Conservation (phyloP, 2,888 invertebrate genomes). For the Shargacucullia verbasci region DNA sequence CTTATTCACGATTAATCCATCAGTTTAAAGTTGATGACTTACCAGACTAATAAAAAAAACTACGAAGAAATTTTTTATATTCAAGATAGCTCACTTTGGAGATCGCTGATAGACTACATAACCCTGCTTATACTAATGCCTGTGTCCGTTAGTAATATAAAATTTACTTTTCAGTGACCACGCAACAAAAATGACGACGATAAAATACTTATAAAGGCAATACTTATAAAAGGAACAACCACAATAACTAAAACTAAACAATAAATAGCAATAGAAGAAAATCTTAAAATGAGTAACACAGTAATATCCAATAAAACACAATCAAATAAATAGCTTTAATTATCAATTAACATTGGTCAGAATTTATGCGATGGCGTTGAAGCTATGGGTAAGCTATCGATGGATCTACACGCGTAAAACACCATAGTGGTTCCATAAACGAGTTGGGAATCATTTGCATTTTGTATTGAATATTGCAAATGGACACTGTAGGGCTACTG, state of each 20-base stretch:
- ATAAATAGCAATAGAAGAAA: slow-evolving; percentile 11
- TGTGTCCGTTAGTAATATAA: no score
- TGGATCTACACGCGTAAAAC: slow-evolving; percentile 66
- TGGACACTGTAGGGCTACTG: slow-evolving; percentile 52
- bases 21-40: no score
- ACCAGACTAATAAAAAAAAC: no score
- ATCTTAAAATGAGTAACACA: slow-evolving; percentile 30
- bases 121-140: no score
- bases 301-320: slow-evolving; percentile 37
- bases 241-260: slow-evolving; percentile 12
- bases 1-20: no score
- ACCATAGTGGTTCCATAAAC: slow-evolving; percentile 54
- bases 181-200: background rate
- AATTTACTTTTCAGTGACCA: background rate
- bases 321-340: slow-evolving; percentile 58
- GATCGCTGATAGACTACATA: no score
- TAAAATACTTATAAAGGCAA: slow-evolving; percentile 6
- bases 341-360: slow-evolving; percentile 54
- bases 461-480: slow-evolving; percentile 58
- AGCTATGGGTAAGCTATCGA: slow-evolving; percentile 52
- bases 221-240: background rate
- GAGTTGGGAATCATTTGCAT: slow-evolving; percentile 55
- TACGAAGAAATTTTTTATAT: no score
- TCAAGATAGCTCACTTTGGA: no score
- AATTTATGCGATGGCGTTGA: slow-evolving; percentile 34